Percentiles rank a stretch among this genome's conserved stretches.
phyloP scores from a whole-genome alignment of 1,140 invertebrate species.

The Drosophila ogumai region DNA sequence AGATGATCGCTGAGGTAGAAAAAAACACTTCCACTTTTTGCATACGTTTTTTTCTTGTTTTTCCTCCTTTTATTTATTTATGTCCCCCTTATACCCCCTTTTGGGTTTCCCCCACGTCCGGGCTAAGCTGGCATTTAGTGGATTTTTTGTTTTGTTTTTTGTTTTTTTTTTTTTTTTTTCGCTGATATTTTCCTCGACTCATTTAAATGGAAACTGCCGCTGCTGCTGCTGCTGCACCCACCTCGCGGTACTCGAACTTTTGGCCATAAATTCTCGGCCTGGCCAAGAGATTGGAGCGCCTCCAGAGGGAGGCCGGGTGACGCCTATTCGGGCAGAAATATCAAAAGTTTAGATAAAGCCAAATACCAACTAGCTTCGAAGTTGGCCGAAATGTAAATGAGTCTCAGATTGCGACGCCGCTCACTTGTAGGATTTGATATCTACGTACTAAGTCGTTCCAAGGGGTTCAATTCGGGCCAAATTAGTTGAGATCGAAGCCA shows the following conservation, averaged over 20 bases:
- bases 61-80: conserved; percentile 18
- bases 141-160: conserved; percentile 10
- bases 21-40: conserved; percentile 56
- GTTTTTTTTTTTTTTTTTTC: conserved; percentile 1
- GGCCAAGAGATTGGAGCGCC: conserved; percentile 5
- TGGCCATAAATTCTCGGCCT: conserved; percentile 52
- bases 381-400: conserved; percentile 47
- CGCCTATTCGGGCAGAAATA: conserved; percentile 38
- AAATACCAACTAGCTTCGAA: conserved; percentile 32
- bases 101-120: neutral
- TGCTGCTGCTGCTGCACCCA: conserved; percentile 44
- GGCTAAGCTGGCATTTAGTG: conserved; percentile 30
- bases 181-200: conserved; percentile 38
- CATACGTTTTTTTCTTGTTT: conserved; percentile 23
- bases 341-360: conserved; percentile 39
- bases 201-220: conserved; percentile 53
- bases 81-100: neutral
- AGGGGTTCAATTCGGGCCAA: conserved; percentile 20
- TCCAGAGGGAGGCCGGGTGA: conserved; percentile 4
- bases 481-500: conserved; percentile 21
- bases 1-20: conserved; percentile 43
- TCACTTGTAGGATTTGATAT: conserved; percentile 13
- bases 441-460: neutral
- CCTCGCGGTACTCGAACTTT: conserved; percentile 34
- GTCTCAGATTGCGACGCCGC: conserved; percentile 19